Evolutionary conservation across 2,888 invertebrate genomes (phyloP).

Genomic region (Chymomyza caudatula): DNA sequence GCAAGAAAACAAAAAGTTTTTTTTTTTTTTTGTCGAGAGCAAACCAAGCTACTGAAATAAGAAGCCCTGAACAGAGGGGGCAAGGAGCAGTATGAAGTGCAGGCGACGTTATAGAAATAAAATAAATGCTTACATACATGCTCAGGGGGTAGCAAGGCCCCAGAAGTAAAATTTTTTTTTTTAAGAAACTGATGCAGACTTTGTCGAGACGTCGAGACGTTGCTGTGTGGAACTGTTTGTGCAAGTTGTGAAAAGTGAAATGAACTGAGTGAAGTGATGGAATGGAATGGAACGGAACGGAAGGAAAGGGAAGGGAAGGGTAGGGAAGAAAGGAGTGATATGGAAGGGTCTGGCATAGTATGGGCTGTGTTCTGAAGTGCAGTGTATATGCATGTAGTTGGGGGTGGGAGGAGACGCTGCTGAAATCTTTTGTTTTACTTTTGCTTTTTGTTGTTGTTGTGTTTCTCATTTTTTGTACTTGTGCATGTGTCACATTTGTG

Average conservation of each 20-base stretch:
- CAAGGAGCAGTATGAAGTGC: background rate
- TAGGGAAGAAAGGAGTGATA: background rate
- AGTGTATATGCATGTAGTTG: background rate
- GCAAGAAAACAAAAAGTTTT: constrained; percentile 63
- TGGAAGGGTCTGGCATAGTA: background rate
- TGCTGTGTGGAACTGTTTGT: no score
- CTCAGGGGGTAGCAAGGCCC: background rate
- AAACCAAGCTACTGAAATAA: background rate
- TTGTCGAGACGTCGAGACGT: background rate
- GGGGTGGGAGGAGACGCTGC: constrained; percentile 21
- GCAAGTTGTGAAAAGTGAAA: constrained; percentile 56
- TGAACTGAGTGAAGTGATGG: constrained; percentile 43
- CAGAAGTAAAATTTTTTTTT: background rate
- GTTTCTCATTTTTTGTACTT: constrained; percentile 64
- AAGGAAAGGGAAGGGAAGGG: background rate
- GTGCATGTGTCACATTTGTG: constrained; percentile 73
- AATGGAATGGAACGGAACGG: background rate
- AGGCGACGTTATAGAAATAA: background rate
- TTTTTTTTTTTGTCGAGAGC: background rate
- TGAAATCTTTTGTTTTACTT: constrained; percentile 23
- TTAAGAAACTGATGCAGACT: background rate
- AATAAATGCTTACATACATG: background rate
- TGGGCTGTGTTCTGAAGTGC: background rate
- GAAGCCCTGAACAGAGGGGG: background rate
- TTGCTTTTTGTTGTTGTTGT: no score